Evolutionary conservation across 2,888 invertebrate species (phyloP).

Genomic region (Gortyna flavago): DNA sequence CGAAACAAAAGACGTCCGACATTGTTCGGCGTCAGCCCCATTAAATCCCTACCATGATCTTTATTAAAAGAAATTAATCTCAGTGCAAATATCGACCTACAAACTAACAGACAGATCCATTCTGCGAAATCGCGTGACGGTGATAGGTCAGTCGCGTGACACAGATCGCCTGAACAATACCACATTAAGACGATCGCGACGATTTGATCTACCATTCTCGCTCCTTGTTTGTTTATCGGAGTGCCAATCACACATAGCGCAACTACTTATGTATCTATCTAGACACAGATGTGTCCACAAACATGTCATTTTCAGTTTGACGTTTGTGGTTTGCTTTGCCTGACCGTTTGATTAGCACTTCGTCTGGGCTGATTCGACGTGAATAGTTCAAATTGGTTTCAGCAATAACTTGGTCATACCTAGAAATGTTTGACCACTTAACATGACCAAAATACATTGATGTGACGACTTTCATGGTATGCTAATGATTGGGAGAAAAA

Average conservation of each 20-base stretch:
- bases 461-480: neutral
- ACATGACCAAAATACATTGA: constrained; percentile 4
- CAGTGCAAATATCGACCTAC: constrained; percentile 53
- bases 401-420: constrained; percentile 20
- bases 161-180: constrained; percentile 58
- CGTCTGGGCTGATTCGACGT: constrained; percentile 14
- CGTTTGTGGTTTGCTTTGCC: constrained; percentile 17
- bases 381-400: constrained; percentile 31
- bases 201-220: constrained; percentile 35
- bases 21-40: constrained; percentile 38
- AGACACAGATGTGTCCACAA: constrained; percentile 8
- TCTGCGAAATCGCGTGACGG: constrained; percentile 58
- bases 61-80: constrained; percentile 54
- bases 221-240: constrained; percentile 30
- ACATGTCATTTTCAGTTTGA: constrained; percentile 15
- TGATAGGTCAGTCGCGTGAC: constrained; percentile 42
- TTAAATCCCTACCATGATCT: constrained; percentile 27
- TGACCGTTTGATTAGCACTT: constrained; percentile 57
- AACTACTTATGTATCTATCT: constrained; percentile 7
- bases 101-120: constrained; percentile 44
- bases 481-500: neutral
- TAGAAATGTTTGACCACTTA: constrained; percentile 14
- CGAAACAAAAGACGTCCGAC: constrained; percentile 25
- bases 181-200: constrained; percentile 41
- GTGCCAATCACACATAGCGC: constrained; percentile 40